Evolutionary conservation across 2,888 invertebrate species (phyloP).

Genomic region (Papilio elwesi): DNA sequence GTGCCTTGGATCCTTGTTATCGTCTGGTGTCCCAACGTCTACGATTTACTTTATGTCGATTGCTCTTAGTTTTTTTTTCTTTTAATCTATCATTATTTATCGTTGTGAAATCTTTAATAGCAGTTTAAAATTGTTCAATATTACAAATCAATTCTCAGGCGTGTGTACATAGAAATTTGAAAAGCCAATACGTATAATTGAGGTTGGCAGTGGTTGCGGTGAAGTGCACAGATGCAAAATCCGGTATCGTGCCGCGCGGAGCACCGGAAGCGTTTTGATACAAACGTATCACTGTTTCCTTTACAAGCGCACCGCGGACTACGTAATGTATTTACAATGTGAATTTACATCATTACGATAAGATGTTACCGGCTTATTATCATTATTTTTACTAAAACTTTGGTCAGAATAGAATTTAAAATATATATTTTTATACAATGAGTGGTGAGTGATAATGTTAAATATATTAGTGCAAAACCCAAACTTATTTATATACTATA

Average conservation of each 20-base stretch:
- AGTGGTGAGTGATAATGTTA: no score
- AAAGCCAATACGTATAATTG: constrained; percentile 37
- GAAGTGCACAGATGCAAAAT: constrained; percentile 41
- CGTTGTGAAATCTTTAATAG: no score
- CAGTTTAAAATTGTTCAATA: not conserved
- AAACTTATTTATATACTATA: no score
- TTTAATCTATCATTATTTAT: no score
- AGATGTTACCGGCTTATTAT: constrained; percentile 16
- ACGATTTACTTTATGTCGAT: no score
- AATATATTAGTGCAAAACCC: no score
- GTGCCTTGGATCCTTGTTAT: no score
- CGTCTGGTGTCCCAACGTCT: no score
- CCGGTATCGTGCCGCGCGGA: constrained; percentile 28
- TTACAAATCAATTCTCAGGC: not conserved
- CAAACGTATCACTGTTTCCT: constrained; percentile 72
- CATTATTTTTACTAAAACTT: not conserved
- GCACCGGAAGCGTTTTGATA: constrained; percentile 66
- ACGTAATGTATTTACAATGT: constrained; percentile 54
- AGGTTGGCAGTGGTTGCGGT: constrained; percentile 40
- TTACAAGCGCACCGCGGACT: constrained; percentile 48
- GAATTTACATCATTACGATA: constrained; percentile 35
- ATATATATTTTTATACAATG: no score
- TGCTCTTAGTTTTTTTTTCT: no score
- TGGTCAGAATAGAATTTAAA: no score
- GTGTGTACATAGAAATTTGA: constrained; percentile 27